Base-by-base conservation (phyloP, 2,797 vertebrate species). In the Tangara arthus region DNA sequence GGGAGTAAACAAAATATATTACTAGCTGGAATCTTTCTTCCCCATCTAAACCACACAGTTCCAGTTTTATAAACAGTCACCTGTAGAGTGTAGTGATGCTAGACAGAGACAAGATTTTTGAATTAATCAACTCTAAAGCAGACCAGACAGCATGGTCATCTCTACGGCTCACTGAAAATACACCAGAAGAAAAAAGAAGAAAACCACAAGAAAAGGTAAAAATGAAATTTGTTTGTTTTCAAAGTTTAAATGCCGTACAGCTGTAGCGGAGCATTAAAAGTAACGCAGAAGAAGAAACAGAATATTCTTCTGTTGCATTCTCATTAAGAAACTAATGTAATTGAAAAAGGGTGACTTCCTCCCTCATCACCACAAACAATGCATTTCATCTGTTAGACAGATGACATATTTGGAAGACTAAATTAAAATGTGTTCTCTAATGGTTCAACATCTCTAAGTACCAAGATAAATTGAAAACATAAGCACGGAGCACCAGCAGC, bases 301-400 rank as follows among this genome's bases (percentile, higher is more conserved):
- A 85, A 84, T 82, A 72, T 46, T 87, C 27, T 63, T 80, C 75
- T 69, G 50, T 32, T 91, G 46, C 34, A 47, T 68, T 82, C 90
- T 63, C 57, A 87, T 85, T 86, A 89, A 79, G 68, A 73, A 82
- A 76, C 32, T 81, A 47, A 85, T 80, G 75, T 85, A 95, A 94
- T 66, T 91, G 41, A 85, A 90, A 92, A 91, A 79, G 44, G 50
- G 69, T 83, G 80, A 79, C 46, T 88, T 47, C 22, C 17, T 12
- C 32, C 14, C 8, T 5, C 7, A 6, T 17, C 2, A 3, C 52
- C 12, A 55, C 64, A 78, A 70, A 73, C 55, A 87, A 87, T 13
- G 42, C 28, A 61, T 66, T 94, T 94, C 81, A 96, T 95, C 61
- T 90, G 93, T 93, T 61, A 80, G 65, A 55, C 90, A 96, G 68